Evolutionary conservation across 2,113 vertebrate species (phyloP).

Genomic region (Protomyctophum bolini): DNA sequence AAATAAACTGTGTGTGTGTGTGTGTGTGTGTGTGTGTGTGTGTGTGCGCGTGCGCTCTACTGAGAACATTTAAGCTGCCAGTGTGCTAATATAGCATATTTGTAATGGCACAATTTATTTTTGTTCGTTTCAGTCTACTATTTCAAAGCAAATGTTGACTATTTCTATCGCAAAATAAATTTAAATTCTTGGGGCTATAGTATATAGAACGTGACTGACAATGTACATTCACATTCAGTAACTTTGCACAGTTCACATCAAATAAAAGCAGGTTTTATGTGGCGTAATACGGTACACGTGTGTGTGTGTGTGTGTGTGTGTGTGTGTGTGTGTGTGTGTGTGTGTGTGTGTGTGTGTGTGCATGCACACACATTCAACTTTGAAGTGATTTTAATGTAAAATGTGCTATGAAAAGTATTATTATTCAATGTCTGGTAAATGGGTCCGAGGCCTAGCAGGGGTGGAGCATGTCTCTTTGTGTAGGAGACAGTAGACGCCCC

Average conservation of each 20-base stretch:
- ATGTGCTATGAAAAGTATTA: no score
- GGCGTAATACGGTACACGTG: no score
- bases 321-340: no score
- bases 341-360: neutral
- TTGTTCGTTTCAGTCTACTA: neutral
- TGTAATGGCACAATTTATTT: neutral
- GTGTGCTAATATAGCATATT: neutral
- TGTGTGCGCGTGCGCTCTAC: neutral
- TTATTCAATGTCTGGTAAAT: neutral
- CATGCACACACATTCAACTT: neutral
- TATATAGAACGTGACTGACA: neutral
- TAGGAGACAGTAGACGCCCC: no score
- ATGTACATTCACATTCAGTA: no score
- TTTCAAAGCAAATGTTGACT: neutral
- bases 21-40: no score
- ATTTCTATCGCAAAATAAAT: neutral
- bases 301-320: no score
- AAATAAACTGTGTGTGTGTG: no score
- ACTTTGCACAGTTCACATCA: no score
- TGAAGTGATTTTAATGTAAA: neutral
- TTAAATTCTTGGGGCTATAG: neutral
- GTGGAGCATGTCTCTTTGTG: no score
- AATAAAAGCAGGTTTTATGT: no score
- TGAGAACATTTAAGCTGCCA: neutral
- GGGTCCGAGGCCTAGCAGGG: neutral